Conservation (phyloP, 2,888 invertebrate species). For the Eupithecia centaureata region DNA sequence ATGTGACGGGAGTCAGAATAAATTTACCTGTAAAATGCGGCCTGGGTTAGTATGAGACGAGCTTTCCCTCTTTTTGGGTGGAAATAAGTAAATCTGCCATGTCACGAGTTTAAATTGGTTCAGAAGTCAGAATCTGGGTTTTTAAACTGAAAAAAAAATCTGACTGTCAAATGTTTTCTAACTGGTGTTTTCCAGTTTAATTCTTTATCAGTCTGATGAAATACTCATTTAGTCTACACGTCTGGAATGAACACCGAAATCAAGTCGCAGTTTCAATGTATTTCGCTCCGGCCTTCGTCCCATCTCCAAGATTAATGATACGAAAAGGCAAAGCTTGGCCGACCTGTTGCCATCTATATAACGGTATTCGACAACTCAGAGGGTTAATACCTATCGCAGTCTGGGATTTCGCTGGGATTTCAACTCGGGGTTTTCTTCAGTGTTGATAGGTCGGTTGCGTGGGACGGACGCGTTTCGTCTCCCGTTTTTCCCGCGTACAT, state of each 20-base stretch:
- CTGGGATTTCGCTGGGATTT: conserved; percentile 15
- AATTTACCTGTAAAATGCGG: not conserved
- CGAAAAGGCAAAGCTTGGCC: conserved; percentile 27
- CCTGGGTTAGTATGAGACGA: not conserved
- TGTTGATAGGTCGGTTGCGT: conserved; percentile 28
- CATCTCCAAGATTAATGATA: conserved; percentile 36
- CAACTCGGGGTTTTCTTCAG: conserved; percentile 27
- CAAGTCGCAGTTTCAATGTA: conserved; percentile 24
- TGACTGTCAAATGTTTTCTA: not conserved
- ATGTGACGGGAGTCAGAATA: not conserved
- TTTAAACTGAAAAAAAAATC: not conserved
- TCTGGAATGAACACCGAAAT: conserved; percentile 2
- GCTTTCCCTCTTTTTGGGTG: not conserved
- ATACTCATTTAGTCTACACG: not conserved
- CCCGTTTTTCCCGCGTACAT: conserved; percentile 18
- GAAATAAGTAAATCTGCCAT: not conserved
- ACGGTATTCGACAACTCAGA: conserved; percentile 15
- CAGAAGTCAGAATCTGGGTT: not conserved
- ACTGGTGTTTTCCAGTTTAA: not conserved
- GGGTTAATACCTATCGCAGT: conserved; percentile 25
- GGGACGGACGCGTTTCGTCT: conserved; percentile 27
- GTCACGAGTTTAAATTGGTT: not conserved
- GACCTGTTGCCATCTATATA: conserved; percentile 40
- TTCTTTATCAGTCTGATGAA: not conserved
- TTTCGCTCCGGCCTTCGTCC: conserved; percentile 30